Conservation (phyloP, 2,888 invertebrate genomes). For the Coecobrya sp. region DNA sequence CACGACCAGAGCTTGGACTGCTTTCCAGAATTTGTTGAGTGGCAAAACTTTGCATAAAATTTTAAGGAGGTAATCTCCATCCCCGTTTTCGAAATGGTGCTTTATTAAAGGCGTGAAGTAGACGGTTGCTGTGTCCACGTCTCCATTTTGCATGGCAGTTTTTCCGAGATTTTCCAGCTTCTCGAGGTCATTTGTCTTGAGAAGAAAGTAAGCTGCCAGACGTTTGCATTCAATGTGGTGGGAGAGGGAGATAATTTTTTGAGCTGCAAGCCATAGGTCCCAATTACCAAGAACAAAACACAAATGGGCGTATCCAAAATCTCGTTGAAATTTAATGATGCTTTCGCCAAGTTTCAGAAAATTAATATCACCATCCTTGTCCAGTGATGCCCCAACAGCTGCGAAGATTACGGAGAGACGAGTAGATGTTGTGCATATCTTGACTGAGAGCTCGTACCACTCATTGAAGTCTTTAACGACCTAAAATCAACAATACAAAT, state of each 20-base stretch:
- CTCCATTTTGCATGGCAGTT: not conserved
- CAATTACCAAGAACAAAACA: conserved; percentile 26
- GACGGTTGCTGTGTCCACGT: not conserved
- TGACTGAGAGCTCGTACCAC: not conserved
- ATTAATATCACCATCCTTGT: not conserved
- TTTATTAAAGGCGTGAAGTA: not conserved
- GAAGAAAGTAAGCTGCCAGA: not conserved
- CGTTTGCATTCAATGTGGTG: not conserved
- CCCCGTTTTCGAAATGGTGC: not conserved
- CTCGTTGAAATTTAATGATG: not conserved
- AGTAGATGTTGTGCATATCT: not conserved
- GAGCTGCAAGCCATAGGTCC: not conserved
- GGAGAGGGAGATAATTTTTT: not conserved
- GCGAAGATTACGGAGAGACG: not conserved
- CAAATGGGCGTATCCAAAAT: not conserved
- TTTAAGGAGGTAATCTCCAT: not conserved
- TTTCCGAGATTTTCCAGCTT: not conserved
- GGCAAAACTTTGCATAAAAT: not conserved
- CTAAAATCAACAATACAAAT: not conserved
- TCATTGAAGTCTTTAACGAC: not conserved
- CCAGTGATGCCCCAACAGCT: not conserved
- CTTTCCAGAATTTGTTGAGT: not conserved
- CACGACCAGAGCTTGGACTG: not conserved
- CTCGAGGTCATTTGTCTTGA: not conserved
- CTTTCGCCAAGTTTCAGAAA: not conserved